Evolutionary conservation across 2,113 vertebrate species (phyloP).

Genomic region (Elaphurus davidianus): DNA sequence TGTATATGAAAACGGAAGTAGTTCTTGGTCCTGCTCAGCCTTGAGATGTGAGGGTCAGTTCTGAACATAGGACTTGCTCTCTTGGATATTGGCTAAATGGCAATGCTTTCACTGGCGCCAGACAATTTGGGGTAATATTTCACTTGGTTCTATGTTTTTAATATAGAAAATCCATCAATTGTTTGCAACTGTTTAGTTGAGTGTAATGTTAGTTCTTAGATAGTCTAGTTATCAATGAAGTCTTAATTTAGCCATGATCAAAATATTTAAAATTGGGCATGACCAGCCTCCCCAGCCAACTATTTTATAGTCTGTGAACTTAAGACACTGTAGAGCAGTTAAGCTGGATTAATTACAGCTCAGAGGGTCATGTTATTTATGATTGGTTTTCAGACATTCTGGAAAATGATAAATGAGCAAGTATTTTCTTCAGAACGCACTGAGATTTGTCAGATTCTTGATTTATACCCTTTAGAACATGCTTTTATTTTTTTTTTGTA

Average conservation of each 20-base stretch:
- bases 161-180: background rate
- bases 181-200: background rate
- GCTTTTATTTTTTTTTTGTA: background rate
- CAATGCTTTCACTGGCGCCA: background rate
- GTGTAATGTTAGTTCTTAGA: background rate
- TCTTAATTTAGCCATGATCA: background rate
- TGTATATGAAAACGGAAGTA: background rate
- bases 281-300: background rate
- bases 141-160: background rate
- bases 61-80: background rate
- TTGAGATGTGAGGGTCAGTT: background rate
- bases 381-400: slow-evolving; percentile 18
- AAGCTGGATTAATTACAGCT: background rate
- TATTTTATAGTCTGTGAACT: background rate
- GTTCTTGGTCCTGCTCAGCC: background rate
- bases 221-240: background rate
- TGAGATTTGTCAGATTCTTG: background rate
- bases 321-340: background rate
- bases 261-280: background rate
- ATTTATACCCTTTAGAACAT: slow-evolving; percentile 2
- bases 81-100: background rate
- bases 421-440: background rate
- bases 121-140: background rate
- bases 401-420: slow-evolving; percentile 38
- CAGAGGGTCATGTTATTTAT: background rate